Evolutionary conservation across 2,888 invertebrate genomes (phyloP), one percentile per base, ranked within the genome.

Genomic region (Pedicia rivosa): DNA sequence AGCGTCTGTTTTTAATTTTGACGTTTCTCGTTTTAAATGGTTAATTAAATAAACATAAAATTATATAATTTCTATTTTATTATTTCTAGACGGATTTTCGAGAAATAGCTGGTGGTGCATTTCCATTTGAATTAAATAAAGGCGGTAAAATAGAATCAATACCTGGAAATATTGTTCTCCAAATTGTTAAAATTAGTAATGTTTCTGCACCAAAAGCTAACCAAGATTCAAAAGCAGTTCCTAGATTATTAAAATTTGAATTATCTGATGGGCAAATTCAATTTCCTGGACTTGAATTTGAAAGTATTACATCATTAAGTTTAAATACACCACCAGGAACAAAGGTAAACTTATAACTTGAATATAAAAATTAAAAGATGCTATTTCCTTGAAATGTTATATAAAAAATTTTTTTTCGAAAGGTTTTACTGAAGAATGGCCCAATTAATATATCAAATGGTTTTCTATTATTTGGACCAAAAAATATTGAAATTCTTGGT

Each of bases 311-410:
- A 28, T 66, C 67, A 40, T 61, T 88, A 39, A 80, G 78, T 56
- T 64, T 82, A 38, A 81, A 84, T 51, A 86, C 87, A 10, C 78
- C 86, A n/a, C 90, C 90, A 1, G 92, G 92, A 29, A 83, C 86
- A 24, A 92, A 92, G n/a, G n/a, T n/a, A n/a, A n/a, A n/a, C n/a
- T n/a, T n/a, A n/a, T n/a, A n/a, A n/a, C n/a, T n/a, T n/a, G n/a
- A n/a, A n/a, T n/a, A n/a, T n/a, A n/a, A n/a, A n/a, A n/a, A n/a
- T n/a, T n/a, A n/a, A n/a, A n/a, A n/a, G n/a, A n/a, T n/a, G n/a
- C n/a, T n/a, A n/a, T n/a, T n/a, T n/a, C n/a, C n/a, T n/a, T n/a
- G n/a, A n/a, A n/a, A n/a, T n/a, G n/a, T n/a, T n/a, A n/a, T n/a
- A n/a, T n/a, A n/a, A n/a, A n/a, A n/a, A n/a, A n/a, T n/a, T n/a